Base-by-base conservation (phyloP, 2,888 invertebrate genomes). In the Apomyelois bistriatella region DNA sequence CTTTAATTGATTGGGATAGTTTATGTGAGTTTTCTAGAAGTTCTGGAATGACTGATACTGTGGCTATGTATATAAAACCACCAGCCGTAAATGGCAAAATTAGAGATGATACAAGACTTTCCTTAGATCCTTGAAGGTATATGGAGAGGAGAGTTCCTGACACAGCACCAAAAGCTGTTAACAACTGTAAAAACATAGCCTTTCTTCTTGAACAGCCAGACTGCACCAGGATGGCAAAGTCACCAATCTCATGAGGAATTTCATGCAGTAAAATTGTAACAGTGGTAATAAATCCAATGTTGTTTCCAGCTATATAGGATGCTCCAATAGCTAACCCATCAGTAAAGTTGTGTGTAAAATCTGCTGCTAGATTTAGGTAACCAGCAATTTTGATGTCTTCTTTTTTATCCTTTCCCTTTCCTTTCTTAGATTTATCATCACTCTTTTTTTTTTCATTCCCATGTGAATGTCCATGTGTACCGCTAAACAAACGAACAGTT, bases 11-110 rank as follows among this genome's bases (percentile, higher is more conserved):
- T 77, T 99, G 98, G 73, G 94, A 92, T 52, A 98, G 92, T 72
- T 95, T 96, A 3, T 93, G 94, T n/a, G 94, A 93, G 71, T 98
- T 97, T 76, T 97, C 96, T 61, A 99, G 91, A 46, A 99, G 92
- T 85, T 99, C 99, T 7, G 99, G 99, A 74, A 99, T 96, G 16
- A 99, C 98, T 59, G 99, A 99, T 0, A 99, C 99, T 13, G 99
- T 97, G 15, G 99, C 99, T 69, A 99, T 99, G 82, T 99, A 99
- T 79, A 99, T 99, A 79, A 99, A 99, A n/a, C 99, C 98, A 60
- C 98, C 99, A 41, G 99, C 99, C 17, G 99, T 99, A 70, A 99
- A 99, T 10, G 99, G 99, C 53, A 99, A 89, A 52, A 99, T 96
- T 93, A 98, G 97, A 5, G 94, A 93, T 8, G 95, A 94, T 1